phyloP scores from a whole-genome alignment of 2,888 invertebrate species.

The Phragmatobia fuliginosa region DNA sequence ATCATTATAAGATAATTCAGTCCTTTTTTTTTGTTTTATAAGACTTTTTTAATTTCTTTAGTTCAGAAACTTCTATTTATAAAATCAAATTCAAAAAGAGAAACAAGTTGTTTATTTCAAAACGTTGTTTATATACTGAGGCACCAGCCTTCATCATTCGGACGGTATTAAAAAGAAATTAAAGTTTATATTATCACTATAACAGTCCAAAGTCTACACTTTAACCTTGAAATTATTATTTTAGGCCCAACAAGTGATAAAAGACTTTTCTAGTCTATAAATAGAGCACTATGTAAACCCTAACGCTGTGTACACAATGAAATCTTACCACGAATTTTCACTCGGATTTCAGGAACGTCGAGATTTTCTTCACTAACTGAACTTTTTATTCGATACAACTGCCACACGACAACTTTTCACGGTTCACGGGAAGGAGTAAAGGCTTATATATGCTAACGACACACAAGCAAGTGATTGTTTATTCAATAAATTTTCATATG shows the following conservation, averaged over 20 bases:
- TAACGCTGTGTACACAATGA: conserved; percentile 15
- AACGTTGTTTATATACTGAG: conserved; percentile 7
- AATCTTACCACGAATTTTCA: conserved; percentile 36
- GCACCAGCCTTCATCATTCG: not conserved
- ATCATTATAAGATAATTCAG: not conserved
- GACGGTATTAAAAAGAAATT: conserved; percentile 7
- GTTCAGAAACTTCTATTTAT: not conserved
- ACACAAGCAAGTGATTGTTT: conserved; percentile 28
- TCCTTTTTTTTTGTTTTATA: no score
- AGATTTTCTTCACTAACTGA: conserved; percentile 28
- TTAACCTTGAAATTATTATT: conserved; percentile 45
- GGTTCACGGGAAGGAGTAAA: not conserved
- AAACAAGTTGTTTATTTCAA: not conserved
- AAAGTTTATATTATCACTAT: conserved; percentile 6
- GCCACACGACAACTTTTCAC: conserved; percentile 8
- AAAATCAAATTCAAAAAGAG: not conserved
- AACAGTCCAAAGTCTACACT: conserved; percentile 48
- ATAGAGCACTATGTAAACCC: conserved; percentile 36
- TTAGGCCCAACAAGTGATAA: conserved; percentile 38
- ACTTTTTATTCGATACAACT: conserved; percentile 27
- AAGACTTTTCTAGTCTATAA: conserved; percentile 32
- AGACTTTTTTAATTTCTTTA: not conserved
- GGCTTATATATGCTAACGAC: conserved; percentile 12
- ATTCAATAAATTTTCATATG: conserved; percentile 46
- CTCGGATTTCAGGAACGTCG: conserved; percentile 24